phyloP scores from a whole-genome alignment of 2,888 invertebrate genomes.

The Xestoiulus laeticollis region DNA sequence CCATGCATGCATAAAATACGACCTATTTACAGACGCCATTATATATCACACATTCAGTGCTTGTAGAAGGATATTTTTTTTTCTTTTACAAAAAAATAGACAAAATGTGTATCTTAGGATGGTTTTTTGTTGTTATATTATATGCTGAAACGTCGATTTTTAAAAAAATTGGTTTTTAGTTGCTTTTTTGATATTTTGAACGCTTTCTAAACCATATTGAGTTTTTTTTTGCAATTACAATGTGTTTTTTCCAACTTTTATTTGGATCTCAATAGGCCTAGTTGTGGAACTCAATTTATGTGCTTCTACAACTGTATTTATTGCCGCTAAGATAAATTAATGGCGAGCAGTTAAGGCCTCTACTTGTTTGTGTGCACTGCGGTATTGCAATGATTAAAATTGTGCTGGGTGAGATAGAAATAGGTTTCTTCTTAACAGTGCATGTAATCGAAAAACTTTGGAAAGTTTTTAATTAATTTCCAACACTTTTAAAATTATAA shows the following conservation, averaged over 20 bases:
- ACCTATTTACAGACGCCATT: background rate
- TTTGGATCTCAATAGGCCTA: background rate
- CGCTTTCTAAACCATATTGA: background rate
- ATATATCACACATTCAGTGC: background rate
- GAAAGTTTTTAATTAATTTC: too few relatives aligned
- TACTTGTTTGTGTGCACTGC: background rate
- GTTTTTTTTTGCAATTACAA: background rate
- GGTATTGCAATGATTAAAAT: background rate
- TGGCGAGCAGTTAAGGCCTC: background rate
- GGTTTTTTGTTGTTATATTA: background rate
- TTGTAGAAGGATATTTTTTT: background rate
- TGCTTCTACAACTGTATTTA: background rate
- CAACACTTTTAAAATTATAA: too few relatives aligned
- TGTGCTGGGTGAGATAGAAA: conserved; percentile 1
- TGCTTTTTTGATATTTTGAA: background rate
- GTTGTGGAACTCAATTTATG: background rate
- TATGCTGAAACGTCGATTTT: background rate
- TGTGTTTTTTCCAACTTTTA: background rate
- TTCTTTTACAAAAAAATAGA: too few relatives aligned
- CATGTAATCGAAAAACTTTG: too few relatives aligned
- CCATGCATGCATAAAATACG: background rate
- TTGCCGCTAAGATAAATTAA: conserved; percentile 1
- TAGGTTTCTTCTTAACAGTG: too few relatives aligned
- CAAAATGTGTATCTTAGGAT: background rate
- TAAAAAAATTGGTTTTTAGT: background rate